Conservation (phyloP, 2,113 vertebrate genomes). For the Chionis minor region DNA sequence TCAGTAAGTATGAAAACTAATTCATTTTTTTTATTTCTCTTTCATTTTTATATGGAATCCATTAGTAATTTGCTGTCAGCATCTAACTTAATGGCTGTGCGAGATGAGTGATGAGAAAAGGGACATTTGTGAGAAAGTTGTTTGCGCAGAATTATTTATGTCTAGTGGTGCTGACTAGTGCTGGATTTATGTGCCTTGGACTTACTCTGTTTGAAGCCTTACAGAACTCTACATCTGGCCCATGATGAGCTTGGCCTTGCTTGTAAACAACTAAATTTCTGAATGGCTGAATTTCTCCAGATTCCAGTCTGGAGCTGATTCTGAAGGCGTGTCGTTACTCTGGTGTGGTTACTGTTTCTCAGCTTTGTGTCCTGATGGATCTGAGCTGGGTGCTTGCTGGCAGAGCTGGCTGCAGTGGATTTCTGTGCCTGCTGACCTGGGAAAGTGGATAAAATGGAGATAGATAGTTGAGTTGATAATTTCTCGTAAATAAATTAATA, state of each 20-base stretch:
- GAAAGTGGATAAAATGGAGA: neutral
- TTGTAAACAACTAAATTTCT: neutral
- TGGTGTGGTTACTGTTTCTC: neutral
- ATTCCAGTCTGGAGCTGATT: neutral
- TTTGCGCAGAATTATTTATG: neutral
- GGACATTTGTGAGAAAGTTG: neutral
- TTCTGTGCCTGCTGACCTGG: neutral
- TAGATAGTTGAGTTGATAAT: neutral
- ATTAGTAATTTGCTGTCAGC: neutral
- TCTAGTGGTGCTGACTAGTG: neutral
- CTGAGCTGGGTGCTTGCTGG: neutral
- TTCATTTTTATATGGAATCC: neutral
- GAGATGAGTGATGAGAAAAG: neutral
- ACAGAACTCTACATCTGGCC: neutral
- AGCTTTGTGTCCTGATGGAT: neutral
- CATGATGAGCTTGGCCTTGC: neutral
- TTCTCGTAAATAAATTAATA: neutral
- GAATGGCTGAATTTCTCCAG: neutral
- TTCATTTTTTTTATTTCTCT: neutral
- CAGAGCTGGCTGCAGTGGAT: neutral
- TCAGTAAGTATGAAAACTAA: constrained; percentile 80
- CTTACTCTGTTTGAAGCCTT: neutral
- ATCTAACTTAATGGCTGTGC: neutral
- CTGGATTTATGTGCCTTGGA: neutral
- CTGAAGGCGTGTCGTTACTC: neutral